Base-by-base conservation (phyloP, 2,888 invertebrate species). In the Pristionchus entomophagus region DNA sequence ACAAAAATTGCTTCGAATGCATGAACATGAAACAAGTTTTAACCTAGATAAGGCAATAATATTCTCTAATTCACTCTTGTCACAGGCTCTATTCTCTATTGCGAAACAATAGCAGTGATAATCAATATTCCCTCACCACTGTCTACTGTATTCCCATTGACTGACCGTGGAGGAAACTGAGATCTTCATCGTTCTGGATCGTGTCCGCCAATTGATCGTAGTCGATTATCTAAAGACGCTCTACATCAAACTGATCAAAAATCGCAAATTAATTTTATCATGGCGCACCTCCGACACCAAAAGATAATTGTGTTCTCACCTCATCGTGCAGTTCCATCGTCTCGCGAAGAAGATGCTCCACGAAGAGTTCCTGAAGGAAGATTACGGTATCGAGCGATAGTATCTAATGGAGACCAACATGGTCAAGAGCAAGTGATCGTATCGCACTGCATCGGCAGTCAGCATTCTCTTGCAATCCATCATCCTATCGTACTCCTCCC, bases 81-180 rank as follows among this genome's bases (percentile, higher is more conserved):
- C n/a, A n/a, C n/a, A n/a, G n/a, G n/a, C n/a, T n/a, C n/a, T n/a
- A n/a, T n/a, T n/a, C n/a, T n/a, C n/a, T n/a, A n/a, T n/a, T n/a
- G n/a, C n/a, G n/a, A n/a, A n/a, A n/a, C n/a, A n/a, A n/a, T n/a
- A n/a, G n/a, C 6, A 45, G 45, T 45, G 45, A 14, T 45, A 77
- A n/a, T 29, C 77, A 45, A 45, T 32, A 38, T 12, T n/a, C 56
- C 38, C 19, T 73, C 73, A 45, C 19, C n/a, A n/a, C 22, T 10
- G 19, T 17, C 73, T 22, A 17, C 62, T 32, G 62, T 29, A 29
- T 14, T 32, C 29, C 38, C 38, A 10, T 19, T 19, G 17, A 73
- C 14, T 45, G 19, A 88, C 89, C 89, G 45, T 88, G 88, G 19
- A 89, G 86, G 83, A 86, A 87, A 17, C 78, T 80, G 45, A 89